Percentiles rank a stretch among this genome's conserved stretches.
These are phyloP conservation scores for Dione vanillae DNA, from an alignment of 2,888 invertebrate genomes.

Conservation along the genomic window DNA sequence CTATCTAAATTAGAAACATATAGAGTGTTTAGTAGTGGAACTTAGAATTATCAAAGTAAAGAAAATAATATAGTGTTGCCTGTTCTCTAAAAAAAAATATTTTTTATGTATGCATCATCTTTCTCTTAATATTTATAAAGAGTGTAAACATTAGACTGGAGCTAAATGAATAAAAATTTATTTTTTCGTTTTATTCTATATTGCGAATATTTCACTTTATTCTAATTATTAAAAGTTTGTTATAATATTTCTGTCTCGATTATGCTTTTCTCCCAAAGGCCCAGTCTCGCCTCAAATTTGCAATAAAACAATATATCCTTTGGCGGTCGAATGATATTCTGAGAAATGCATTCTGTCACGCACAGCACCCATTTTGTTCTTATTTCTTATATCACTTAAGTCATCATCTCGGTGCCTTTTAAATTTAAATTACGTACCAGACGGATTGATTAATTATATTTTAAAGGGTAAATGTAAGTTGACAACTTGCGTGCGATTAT, in stretches of 20 bases:
- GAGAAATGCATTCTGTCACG: conserved; percentile 48
- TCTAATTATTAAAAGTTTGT: neutral
- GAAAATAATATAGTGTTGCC: too few species aligned
- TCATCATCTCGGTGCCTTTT: conserved; percentile 56
- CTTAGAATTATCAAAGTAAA: too few species aligned
- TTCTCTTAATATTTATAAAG: too few species aligned
- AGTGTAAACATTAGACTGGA: too few species aligned
- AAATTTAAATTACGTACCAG: conserved; percentile 60
- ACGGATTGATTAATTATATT: conserved; percentile 43
- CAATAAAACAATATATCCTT: conserved; percentile 33
- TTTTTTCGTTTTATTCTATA: too few species aligned
- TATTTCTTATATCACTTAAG: conserved; percentile 55
- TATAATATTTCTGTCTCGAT: conserved; percentile 19
- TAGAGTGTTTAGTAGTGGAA: too few species aligned
- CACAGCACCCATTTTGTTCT: conserved; percentile 42
- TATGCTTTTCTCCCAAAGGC: conserved; percentile 22
- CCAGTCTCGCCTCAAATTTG: conserved; percentile 28
- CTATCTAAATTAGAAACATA: too few species aligned
- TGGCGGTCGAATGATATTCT: conserved; percentile 46
- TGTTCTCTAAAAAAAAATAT: too few species aligned
- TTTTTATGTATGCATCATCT: too few species aligned
- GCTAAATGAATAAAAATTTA: too few species aligned
- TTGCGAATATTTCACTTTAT: too few species aligned
- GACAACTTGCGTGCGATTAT: conserved; percentile 23
- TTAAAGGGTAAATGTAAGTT: conserved; percentile 37